Evolutionary conservation across 2,113 vertebrate species (phyloP), one percentile per base, ranked within the genome.

Genomic region (Scatophagus argus): DNA sequence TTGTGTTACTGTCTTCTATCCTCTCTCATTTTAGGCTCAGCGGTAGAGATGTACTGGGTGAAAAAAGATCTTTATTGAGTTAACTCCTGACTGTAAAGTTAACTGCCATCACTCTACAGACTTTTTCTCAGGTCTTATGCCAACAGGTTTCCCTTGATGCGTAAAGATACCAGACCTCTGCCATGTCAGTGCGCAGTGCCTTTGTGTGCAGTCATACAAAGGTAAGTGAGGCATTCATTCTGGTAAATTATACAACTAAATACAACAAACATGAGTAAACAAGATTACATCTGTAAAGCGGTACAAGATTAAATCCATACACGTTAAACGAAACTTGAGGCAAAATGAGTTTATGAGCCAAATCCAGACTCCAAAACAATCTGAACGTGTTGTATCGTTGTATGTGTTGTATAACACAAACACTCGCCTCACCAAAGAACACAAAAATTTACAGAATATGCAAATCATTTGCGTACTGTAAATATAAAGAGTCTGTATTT

Each of bases 41-140:
- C 31, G 74, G 59, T 62, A 51, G 75, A 79, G 67, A 62, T 32
- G 1, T 29, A 67, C 27, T 43, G 29, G 39, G 36, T 79, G 82
- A 77, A 91, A 90, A 80, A 69, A 61, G 66, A 92, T 77, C 87
- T 87, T 91, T 92, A 92, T 91, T 89, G 77, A 91, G 90, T 92
- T 91, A 90, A 77, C 83, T 79, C 52, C 75, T 81, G 63, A 81
- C 87, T 79, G 74, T 79, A 83, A 88, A 78, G 64, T 74, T 87
- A 82, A 80, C 77, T 82, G 65, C 83, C 81, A 83, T 88, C 78
- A 70, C 67, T 60, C 46, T 36, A 36, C 29, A n/a, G 62, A 19
- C 43, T 56, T 88, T 81, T 83, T 74, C 73, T 86, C 72, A 76
- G 83, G 46, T 90, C 82, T 75, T 5, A 44, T 17, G 87, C 82